These are phyloP conservation scores for Nomada goodeniana DNA, from an alignment of 2,888 invertebrate genomes.

Conservation along the genomic window DNA sequence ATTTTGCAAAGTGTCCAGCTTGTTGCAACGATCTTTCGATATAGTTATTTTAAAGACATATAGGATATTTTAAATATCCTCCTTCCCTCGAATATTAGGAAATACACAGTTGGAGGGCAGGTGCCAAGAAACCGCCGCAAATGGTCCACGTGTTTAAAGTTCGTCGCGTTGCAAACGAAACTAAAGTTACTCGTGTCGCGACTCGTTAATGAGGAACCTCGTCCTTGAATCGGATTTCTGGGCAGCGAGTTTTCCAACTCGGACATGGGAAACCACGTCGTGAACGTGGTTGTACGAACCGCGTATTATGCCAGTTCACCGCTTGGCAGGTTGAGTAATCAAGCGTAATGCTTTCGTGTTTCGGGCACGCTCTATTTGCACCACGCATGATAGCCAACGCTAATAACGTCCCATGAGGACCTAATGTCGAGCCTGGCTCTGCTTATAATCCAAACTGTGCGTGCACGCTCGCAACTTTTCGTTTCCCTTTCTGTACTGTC, in stretches of 20 bases:
- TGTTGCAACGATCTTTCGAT: too few relatives aligned
- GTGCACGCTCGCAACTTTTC: slow-evolving; percentile 55
- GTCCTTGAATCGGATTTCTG: not conserved
- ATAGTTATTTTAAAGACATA: too few relatives aligned
- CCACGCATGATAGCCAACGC: slow-evolving; percentile 80
- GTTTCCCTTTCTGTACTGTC: slow-evolving; percentile 18
- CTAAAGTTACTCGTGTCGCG: not conserved
- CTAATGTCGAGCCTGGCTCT: slow-evolving; percentile 71
- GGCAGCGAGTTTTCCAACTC: slow-evolving; percentile 22
- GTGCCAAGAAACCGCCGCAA: not conserved
- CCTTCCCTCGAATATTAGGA: not conserved
- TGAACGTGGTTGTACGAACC: slow-evolving; percentile 24
- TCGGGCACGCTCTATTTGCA: slow-evolving; percentile 79
- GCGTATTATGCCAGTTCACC: slow-evolving; percentile 60
- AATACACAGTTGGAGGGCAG: not conserved
- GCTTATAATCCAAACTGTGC: slow-evolving; percentile 72
- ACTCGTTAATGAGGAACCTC: not conserved
- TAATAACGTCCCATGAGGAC: slow-evolving; percentile 82
- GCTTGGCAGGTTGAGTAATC: slow-evolving; percentile 74
- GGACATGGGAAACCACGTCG: slow-evolving; percentile 5
- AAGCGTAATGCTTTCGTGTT: slow-evolving; percentile 79
- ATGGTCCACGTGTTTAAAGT: not conserved
- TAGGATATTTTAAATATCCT: too few relatives aligned
- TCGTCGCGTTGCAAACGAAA: not conserved
- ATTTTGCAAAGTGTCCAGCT: not conserved